Conservation (phyloP, 2,797 vertebrate genomes). For the Champsocephalus gunnari region DNA sequence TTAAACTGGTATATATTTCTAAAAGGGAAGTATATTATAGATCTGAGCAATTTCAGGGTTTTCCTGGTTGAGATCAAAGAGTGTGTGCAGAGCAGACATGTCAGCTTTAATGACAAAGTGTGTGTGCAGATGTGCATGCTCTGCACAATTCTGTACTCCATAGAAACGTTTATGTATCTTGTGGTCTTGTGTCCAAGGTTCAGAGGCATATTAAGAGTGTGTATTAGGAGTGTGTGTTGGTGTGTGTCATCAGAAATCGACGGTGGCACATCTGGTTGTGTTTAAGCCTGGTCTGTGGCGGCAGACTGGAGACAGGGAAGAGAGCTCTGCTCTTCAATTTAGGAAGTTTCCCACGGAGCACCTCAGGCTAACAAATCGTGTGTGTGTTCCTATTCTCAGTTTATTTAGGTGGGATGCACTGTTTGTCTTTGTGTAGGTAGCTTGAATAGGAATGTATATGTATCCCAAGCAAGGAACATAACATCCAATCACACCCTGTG, state of each 20-base stretch:
- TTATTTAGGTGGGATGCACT: conserved; percentile 33
- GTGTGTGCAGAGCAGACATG: conserved; percentile 31
- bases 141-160: conserved; percentile 49
- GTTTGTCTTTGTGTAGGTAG: conserved; percentile 32
- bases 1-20: conserved; percentile 55
- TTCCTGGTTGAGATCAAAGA: conserved; percentile 56
- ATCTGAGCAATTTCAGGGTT: conserved; percentile 63
- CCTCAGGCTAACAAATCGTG: conserved; percentile 56
- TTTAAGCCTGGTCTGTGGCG: conserved; percentile 76
- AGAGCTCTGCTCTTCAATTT: conserved; percentile 81
- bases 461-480: conserved; percentile 25
- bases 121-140: conserved; percentile 21
- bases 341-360: conserved; percentile 74
- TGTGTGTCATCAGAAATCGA: conserved; percentile 69
- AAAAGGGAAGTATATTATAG: conserved; percentile 56
- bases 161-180: conserved; percentile 47
- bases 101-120: conserved; percentile 26
- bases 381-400: conserved; percentile 19
- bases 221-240: conserved; percentile 53
- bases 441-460: conserved; percentile 34
- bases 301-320: conserved; percentile 78
- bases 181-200: conserved; percentile 53
- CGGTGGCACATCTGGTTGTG: conserved; percentile 82
- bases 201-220: conserved; percentile 60
- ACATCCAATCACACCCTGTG: conserved; percentile 13